Base-by-base conservation (phyloP, 2,797 vertebrate genomes). In the Protosalanx chinensis region DNA sequence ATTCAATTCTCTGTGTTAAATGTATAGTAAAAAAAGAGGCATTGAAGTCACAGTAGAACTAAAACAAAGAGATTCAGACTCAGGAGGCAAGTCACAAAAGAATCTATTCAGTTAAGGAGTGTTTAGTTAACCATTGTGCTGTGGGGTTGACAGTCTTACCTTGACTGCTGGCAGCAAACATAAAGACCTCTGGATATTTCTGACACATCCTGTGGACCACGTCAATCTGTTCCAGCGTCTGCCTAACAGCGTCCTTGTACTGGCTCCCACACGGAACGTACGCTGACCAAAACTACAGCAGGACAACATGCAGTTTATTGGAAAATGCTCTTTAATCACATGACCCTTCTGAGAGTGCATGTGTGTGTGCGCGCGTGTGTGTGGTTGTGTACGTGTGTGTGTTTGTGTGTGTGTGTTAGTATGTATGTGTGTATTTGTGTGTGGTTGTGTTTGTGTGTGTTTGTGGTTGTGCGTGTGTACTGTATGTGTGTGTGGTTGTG, bases 221-320 rank as follows among this genome's bases (percentile, higher is more conserved):
- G 0, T 98, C 97, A 0, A 98, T 96, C 92, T 98, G 97, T 84
- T 98, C 96, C 90, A 98, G 87, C 0, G 94, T 96, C 71, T 95
- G 93, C 82, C 82, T 89, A 74, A 98, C 95, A 0, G 95, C 91
- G 0, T 98, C 96, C 85, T 95, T 97, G 88, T 95, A 87, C 89
- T 98, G 97, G 2, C 91, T 89, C 0, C 88, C 87, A 20, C 97
- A 99, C 27, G 95, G 92, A 8, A 93, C 90, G 0, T 90, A 98
- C 1, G 87, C 96, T 0, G 95, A 93, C 97, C 97, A 98, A 91
- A 98, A 98, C 97, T 98, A 86, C 35, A 15, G 68, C 30, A 78
- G 41, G 67, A 84, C 46, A 76, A 7, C n/a, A 77, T 12, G 72
- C 20, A 71, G 46, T 62, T 10, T 62, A 13, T 20, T n/a, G 56